phyloP scores from a whole-genome alignment of 2,113 vertebrate species.

The Melanostigma gelatinosum region DNA sequence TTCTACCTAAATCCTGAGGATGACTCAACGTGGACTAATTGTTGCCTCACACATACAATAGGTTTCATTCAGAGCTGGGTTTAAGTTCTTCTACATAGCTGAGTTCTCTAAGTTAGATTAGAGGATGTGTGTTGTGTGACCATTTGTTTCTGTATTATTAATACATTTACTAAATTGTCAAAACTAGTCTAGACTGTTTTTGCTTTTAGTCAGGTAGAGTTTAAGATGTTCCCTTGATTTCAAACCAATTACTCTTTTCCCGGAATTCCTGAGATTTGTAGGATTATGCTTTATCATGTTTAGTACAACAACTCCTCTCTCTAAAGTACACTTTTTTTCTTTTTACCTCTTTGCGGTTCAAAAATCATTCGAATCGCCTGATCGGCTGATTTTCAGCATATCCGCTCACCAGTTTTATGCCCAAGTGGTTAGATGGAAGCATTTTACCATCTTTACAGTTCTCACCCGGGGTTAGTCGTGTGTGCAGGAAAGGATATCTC shows the following conservation, averaged over 20 bases:
- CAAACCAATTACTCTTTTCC: neutral
- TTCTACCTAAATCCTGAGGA: neutral
- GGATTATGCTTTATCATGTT: too few relatives aligned
- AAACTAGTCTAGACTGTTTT: neutral
- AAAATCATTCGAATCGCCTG: neutral
- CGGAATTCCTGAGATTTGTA: neutral
- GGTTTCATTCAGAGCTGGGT: neutral
- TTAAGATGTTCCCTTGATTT: neutral
- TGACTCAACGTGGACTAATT: constrained; percentile 10
- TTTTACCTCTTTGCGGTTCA: neutral
- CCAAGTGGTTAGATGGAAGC: neutral
- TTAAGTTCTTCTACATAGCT: neutral
- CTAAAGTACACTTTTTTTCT: neutral
- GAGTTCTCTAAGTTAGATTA: neutral
- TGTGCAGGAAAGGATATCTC: neutral
- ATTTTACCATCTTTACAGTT: neutral
- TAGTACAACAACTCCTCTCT: neutral
- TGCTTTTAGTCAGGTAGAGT: neutral
- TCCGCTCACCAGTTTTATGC: neutral
- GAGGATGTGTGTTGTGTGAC: neutral
- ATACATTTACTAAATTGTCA: neutral
- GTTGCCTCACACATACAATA: neutral
- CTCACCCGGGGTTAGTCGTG: neutral
- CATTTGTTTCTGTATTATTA: neutral
- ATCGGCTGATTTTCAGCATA: neutral